Conservation (phyloP, 2,797 vertebrate genomes). For the Enteromius radiatus region DNA sequence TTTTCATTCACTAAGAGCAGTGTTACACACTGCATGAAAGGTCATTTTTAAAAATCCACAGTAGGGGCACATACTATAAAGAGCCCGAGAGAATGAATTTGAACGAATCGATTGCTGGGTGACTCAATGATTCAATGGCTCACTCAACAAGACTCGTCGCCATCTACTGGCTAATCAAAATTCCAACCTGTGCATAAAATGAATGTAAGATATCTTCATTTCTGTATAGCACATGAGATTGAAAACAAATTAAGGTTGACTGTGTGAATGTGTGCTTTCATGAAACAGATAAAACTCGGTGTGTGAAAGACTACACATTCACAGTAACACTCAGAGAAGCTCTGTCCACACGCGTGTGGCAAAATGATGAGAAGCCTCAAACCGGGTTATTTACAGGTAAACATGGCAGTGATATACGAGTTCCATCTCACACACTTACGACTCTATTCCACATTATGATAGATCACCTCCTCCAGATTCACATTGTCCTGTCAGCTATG, state of each 20-base stretch:
- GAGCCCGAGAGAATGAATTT: neutral
- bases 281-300: neutral
- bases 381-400: slow-evolving; percentile 62
- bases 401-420: slow-evolving; percentile 65
- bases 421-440: slow-evolving; percentile 61
- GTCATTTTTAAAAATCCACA: no score
- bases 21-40: no score
- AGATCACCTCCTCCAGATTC: slow-evolving; percentile 56
- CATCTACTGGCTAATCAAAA: neutral
- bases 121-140: neutral
- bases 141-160: neutral
- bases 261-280: neutral
- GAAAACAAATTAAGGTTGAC: slow-evolving; percentile 2
- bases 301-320: slow-evolving; percentile 23
- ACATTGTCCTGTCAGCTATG: slow-evolving; percentile 49
- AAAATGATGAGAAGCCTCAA: slow-evolving; percentile 60
- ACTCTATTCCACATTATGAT: slow-evolving; percentile 60
- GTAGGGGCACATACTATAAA: neutral
- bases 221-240: neutral
- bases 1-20: no score
- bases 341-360: slow-evolving; percentile 27
- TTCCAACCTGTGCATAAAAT: neutral
- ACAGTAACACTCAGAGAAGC: slow-evolving; percentile 32
- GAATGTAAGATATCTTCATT: neutral
- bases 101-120: neutral